A percentile compares a stretch with the other conserved stretches of the same genome.
Conservation (phyloP, 2,797 vertebrate species). For the Siniperca obscura region DNA sequence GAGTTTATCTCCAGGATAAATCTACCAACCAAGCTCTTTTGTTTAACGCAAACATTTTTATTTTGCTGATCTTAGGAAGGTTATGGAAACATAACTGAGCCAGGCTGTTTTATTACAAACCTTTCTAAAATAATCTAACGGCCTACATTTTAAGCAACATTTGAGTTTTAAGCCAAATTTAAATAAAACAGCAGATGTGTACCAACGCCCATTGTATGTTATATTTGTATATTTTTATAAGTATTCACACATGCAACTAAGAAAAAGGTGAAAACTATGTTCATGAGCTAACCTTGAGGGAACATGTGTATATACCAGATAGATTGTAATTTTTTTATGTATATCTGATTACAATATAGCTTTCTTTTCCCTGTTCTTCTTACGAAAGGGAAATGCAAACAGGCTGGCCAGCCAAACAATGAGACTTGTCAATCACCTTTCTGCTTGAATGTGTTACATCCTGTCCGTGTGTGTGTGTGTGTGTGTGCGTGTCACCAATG, state of each 20-base stretch:
- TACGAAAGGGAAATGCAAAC: slow-evolving; percentile 42
- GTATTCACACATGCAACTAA: not conserved
- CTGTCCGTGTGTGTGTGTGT: slow-evolving; percentile 36
- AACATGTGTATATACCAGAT: not conserved
- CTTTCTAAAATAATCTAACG: not conserved
- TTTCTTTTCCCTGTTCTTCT: slow-evolving; percentile 24
- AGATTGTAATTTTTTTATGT: slow-evolving; percentile 1
- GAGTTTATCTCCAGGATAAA: not conserved
- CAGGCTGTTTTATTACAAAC: not conserved
- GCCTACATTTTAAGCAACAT: not conserved
- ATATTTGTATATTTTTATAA: not conserved
- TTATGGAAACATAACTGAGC: not conserved
- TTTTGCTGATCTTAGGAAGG: slow-evolving; percentile 7
- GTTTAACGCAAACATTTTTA: not conserved
- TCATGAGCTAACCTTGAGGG: not conserved
- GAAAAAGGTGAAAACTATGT: not conserved
- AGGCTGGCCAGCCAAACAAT: slow-evolving; percentile 52
- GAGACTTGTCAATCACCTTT: slow-evolving; percentile 68
- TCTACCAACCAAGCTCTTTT: not conserved
- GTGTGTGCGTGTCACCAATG: slow-evolving; percentile 61
- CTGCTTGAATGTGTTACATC: slow-evolving; percentile 54
- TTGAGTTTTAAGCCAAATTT: not conserved
- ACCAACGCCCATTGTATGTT: not conserved
- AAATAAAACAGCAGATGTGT: not conserved
- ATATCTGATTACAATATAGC: slow-evolving; percentile 24